Evolutionary conservation across 2,113 vertebrate species (phyloP).

Genomic region (Apodemus sylvaticus): DNA sequence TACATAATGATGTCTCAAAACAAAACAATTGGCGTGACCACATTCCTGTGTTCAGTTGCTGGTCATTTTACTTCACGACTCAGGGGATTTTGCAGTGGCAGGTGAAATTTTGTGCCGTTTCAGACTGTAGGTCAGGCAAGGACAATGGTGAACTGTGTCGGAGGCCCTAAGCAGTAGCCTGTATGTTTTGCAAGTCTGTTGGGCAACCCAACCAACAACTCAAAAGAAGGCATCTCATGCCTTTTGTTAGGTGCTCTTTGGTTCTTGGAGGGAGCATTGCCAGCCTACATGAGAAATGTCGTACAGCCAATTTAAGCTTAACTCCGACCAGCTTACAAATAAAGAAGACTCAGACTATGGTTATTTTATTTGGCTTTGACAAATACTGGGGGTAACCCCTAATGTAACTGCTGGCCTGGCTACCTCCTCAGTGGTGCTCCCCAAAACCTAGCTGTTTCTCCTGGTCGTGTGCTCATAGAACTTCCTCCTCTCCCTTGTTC

Average conservation of each 20-base stretch:
- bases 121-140: background rate
- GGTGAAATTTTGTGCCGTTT: background rate
- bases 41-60: background rate
- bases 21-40: background rate
- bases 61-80: background rate
- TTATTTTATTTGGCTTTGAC: too few relatives aligned
- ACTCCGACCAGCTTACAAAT: too few relatives aligned
- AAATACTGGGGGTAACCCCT: too few relatives aligned
- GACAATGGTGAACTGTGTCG: background rate
- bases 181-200: background rate
- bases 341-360: too few relatives aligned
- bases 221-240: background rate
- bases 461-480: too few relatives aligned
- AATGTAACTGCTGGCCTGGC: too few relatives aligned
- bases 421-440: too few relatives aligned
- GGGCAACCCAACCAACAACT: background rate
- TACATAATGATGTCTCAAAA: background rate
- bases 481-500: too few relatives aligned
- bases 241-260: background rate
- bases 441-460: too few relatives aligned
- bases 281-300: background rate
- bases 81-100: background rate
- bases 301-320: too few relatives aligned
- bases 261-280: background rate
- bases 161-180: background rate